phyloP scores from a whole-genome alignment of 2,113 vertebrate genomes.

The Ginglymostoma cirratum region DNA sequence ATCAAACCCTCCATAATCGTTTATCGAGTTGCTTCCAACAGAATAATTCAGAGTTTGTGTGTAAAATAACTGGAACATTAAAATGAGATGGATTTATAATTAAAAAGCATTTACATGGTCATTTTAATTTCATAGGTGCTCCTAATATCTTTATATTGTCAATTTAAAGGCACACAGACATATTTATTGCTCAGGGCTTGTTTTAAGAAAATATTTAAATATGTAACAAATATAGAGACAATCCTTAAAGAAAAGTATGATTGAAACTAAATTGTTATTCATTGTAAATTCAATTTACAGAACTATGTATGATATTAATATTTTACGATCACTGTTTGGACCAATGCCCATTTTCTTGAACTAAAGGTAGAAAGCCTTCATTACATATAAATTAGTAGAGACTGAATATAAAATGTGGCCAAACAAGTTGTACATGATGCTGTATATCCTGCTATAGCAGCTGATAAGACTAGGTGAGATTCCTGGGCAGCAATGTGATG shows the following conservation, averaged over 20 bases:
- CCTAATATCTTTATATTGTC: no score
- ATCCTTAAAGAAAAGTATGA: not conserved
- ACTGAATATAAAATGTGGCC: not conserved
- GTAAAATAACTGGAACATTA: not conserved
- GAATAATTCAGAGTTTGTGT: not conserved
- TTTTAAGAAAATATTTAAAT: not conserved
- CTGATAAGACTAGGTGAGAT: no score
- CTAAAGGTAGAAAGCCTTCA: not conserved
- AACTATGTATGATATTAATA: not conserved
- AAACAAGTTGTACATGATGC: no score
- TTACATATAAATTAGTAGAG: not conserved
- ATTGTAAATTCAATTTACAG: not conserved
- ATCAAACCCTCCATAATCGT: not conserved
- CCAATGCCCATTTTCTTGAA: not conserved
- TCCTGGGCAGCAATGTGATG: no score
- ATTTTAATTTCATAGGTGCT: not conserved
- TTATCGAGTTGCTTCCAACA: not conserved
- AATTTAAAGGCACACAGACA: not conserved
- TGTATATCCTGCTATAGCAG: no score
- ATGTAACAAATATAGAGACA: not conserved
- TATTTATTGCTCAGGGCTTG: not conserved
- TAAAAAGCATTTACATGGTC: not conserved
- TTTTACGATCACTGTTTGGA: not conserved
- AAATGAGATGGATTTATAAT: not conserved
- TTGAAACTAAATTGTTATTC: not conserved